A percentile compares a stretch with the other conserved stretches of the same genome.
Conservation (phyloP, 1,140 invertebrate species). For the Anoplolepis gracilipes region DNA sequence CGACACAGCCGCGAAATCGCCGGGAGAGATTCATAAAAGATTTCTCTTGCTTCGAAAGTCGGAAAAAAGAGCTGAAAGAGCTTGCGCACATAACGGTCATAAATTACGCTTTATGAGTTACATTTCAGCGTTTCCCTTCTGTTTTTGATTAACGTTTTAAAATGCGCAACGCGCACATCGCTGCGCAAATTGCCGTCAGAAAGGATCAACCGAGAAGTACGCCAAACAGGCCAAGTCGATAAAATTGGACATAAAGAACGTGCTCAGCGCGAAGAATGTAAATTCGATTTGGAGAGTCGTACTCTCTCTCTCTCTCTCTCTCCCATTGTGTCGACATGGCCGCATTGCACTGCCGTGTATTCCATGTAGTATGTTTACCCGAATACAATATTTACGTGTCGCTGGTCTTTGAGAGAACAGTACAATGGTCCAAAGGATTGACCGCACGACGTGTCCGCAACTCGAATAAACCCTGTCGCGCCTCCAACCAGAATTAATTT, state of each 20-base stretch:
- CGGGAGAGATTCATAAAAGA: slow-evolving; percentile 39
- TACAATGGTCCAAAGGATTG: slow-evolving; percentile 53
- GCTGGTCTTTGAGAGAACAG: slow-evolving; percentile 53
- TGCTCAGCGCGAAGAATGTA: not conserved
- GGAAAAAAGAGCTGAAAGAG: not conserved
- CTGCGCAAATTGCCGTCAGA: slow-evolving; percentile 8
- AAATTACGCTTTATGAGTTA: slow-evolving; percentile 52
- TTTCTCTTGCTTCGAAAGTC: not conserved
- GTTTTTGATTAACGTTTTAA: slow-evolving; percentile 49
- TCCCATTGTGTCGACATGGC: slow-evolving; percentile 10
- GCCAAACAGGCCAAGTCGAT: slow-evolving; percentile 21
- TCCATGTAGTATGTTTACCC: slow-evolving; percentile 28
- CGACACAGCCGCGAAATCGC: not conserved
- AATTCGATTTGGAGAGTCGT: slow-evolving; percentile 2
- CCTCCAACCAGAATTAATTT: slow-evolving; percentile 42
- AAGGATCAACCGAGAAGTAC: slow-evolving; percentile 31
- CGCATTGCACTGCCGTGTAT: not conserved
- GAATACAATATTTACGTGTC: slow-evolving; percentile 49
- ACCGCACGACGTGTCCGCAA: slow-evolving; percentile 19
- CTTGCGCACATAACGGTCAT: slow-evolving; percentile 27
- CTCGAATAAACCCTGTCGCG: slow-evolving; percentile 35
- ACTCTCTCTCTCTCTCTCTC: no score
- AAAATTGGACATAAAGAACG: slow-evolving; percentile 24
- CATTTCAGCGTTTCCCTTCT: not conserved
- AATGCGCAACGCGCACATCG: slow-evolving; percentile 28